These are phyloP conservation scores for Melanerpes formicivorus DNA, from an alignment of 2,113 vertebrate species.

Conservation along the genomic window DNA sequence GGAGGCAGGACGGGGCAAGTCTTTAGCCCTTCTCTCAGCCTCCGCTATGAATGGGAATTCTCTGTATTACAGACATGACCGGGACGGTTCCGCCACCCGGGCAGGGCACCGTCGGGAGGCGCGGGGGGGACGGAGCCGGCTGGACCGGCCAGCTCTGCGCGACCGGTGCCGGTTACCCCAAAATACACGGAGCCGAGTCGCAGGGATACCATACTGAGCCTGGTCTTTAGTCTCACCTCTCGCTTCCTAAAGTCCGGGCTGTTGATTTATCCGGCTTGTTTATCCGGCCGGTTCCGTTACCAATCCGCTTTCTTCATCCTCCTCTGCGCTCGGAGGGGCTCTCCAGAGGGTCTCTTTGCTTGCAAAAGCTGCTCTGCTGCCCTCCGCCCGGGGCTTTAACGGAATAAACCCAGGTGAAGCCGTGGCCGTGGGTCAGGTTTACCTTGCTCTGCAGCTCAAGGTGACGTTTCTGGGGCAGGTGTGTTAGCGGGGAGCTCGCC, in stretches of 20 bases:
- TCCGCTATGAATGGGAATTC: neutral
- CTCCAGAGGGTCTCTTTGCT: neutral
- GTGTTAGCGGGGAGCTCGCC: accelerated
- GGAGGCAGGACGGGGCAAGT: neutral
- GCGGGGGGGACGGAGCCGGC: neutral
- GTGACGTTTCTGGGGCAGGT: neutral
- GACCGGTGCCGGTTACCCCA: too few relatives aligned
- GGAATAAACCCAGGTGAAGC: accelerated
- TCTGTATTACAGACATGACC: neutral
- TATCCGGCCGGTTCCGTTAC: too few relatives aligned
- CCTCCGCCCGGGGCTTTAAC: neutral
- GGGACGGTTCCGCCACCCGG: neutral
- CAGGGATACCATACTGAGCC: neutral
- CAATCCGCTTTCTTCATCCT: too few relatives aligned
- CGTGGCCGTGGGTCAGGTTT: neutral
- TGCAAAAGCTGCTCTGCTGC: too few relatives aligned
- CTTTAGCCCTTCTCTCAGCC: neutral
- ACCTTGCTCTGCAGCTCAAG: neutral
- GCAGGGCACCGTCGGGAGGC: too few relatives aligned
- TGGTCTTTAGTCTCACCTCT: neutral
- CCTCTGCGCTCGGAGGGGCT: neutral
- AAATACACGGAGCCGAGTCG: neutral
- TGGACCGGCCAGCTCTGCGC: neutral
- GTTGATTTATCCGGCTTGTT: too few relatives aligned
- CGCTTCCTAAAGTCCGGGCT: neutral